Evolutionary conservation across 2,888 invertebrate species (phyloP), one percentile per base, ranked within the genome.

Genomic region (Caenorhabditis panamensis): DNA sequence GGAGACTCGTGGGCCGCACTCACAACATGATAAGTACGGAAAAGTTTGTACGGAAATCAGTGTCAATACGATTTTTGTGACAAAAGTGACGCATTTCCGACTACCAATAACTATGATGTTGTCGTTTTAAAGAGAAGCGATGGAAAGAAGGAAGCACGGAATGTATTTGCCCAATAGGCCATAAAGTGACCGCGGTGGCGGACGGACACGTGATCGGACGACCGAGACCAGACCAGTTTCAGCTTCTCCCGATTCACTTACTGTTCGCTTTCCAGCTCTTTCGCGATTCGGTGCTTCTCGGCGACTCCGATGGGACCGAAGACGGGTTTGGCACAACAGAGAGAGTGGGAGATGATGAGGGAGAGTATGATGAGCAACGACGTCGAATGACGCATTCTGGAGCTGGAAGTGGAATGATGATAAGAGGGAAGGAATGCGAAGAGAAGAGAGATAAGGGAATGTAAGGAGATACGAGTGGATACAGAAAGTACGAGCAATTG

Each of bases 11-110:
- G n/a, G n/a, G n/a, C n/a, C n/a, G n/a, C n/a, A n/a, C n/a, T n/a
- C n/a, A n/a, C n/a, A n/a, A n/a, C n/a, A n/a, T n/a, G n/a, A n/a
- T n/a, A n/a, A n/a, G n/a, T n/a, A n/a, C n/a, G n/a, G n/a, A n/a
- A n/a, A n/a, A n/a, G n/a, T n/a, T n/a, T n/a, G n/a, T n/a, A n/a
- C n/a, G n/a, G n/a, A n/a, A n/a, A n/a, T n/a, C n/a, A n/a, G n/a
- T n/a, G n/a, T n/a, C n/a, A 13, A 24, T 13, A 51, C 51, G 49
- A 69, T 36, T 59, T 69, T 24, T 64, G 51, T 64, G 37, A 28
- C 44, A 62, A 71, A 71, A 61, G 54, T 71, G 71, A 71, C 71
- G 71, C 71, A 22, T 72, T 72, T 72, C 72, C 72, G 72, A 72
- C 72, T 72, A 72, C 71, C 62, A 54, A 62, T 31, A 37, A 56